Evolutionary conservation across 1,140 invertebrate genomes (phyloP).

Genomic region (Lasaia peninsularis): DNA sequence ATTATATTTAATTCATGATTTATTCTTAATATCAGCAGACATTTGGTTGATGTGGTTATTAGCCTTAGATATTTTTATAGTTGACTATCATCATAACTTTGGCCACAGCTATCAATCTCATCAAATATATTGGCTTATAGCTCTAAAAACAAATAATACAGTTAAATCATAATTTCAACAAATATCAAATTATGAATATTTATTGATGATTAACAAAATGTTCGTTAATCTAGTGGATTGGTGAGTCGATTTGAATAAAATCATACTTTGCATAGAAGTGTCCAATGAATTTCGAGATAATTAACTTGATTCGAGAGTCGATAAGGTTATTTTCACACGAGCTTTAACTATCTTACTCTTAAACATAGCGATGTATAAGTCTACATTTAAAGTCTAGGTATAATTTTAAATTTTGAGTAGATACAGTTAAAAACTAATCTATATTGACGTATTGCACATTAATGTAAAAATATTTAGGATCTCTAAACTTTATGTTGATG

Average conservation of each 20-base stretch:
- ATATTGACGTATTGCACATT: too few relatives aligned
- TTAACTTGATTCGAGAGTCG: neutral
- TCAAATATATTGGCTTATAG: neutral
- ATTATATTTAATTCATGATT: too few relatives aligned
- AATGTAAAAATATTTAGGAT: too few relatives aligned
- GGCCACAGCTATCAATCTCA: neutral
- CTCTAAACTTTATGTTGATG: too few relatives aligned
- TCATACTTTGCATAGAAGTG: conserved; percentile 1
- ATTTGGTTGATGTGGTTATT: neutral
- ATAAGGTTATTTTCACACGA: neutral
- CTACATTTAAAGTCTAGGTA: too few relatives aligned
- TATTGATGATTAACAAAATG: conserved; percentile 7
- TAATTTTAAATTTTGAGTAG: too few relatives aligned
- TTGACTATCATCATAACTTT: neutral
- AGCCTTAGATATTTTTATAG: neutral
- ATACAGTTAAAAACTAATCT: too few relatives aligned
- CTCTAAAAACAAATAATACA: conserved; percentile 7
- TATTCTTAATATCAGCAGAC: too few relatives aligned
- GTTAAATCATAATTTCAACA: conserved; percentile 1
- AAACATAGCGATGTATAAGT: too few relatives aligned
- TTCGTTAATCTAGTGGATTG: neutral
- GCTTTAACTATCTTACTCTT: neutral
- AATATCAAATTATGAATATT: conserved; percentile 7
- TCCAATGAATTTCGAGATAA: neutral
- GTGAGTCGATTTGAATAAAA: conserved; percentile 2